phyloP scores from a whole-genome alignment of 2,888 invertebrate species.

The Eupithecia dodoneata region DNA sequence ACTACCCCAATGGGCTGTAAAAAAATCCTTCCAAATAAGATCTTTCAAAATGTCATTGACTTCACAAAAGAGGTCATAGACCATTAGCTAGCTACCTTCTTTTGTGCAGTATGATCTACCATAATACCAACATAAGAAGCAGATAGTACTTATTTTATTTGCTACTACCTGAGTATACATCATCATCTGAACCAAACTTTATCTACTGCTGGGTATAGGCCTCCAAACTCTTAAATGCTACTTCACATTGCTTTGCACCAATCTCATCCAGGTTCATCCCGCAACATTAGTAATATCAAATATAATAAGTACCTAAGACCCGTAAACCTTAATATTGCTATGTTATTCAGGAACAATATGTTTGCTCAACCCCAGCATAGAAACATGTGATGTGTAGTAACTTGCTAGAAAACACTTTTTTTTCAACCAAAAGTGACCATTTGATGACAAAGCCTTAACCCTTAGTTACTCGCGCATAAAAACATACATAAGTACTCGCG shows the following conservation, averaged over 20 bases:
- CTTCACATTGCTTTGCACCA: no score
- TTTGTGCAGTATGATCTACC: no score
- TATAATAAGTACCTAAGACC: no score
- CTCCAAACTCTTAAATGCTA: no score
- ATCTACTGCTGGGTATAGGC: no score
- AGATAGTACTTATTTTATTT: neutral
- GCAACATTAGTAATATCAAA: no score
- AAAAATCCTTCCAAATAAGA: neutral
- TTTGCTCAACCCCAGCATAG: neutral
- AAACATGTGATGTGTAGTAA: neutral
- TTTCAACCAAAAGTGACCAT: neutral
- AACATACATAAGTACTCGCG: no score
- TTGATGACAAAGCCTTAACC: neutral
- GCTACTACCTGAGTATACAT: no score
- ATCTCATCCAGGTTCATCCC: no score
- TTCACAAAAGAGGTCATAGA: neutral
- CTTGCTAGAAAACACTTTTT: neutral
- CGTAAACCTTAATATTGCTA: neutral
- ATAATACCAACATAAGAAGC: neutral
- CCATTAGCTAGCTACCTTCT: no score
- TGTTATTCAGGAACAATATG: neutral
- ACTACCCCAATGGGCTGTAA: neutral
- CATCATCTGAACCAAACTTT: no score
- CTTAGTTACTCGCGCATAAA: no score
- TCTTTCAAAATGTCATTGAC: neutral